Evolutionary conservation across 2,113 vertebrate species (phyloP).

Genomic region (Sturnira hondurensis): DNA sequence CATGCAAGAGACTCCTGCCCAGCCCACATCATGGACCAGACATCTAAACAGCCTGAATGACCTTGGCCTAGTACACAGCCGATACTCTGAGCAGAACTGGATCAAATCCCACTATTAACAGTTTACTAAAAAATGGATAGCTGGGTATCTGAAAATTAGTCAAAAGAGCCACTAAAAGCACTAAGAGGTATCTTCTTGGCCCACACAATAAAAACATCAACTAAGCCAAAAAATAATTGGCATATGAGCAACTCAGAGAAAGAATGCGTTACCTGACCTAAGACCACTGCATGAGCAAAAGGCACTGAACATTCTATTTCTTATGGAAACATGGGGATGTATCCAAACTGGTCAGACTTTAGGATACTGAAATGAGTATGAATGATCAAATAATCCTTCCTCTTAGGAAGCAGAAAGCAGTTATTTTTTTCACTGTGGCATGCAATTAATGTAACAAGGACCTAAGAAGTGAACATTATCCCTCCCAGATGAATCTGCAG

Average conservation of each 20-base stretch:
- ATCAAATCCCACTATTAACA: neutral
- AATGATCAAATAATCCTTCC: neutral
- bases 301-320: neutral
- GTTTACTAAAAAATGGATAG: neutral
- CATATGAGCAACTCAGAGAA: neutral
- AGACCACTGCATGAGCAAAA: neutral
- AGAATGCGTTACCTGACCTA: neutral
- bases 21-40: fast-evolving
- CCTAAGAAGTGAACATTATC: neutral
- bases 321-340: neutral
- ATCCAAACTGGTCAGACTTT: neutral
- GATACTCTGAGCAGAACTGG: neutral
- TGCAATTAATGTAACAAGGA: neutral
- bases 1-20: neutral
- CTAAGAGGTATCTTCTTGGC: neutral
- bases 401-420: neutral
- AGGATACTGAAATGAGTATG: neutral
- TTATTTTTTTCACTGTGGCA: neutral
- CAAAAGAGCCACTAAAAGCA: neutral
- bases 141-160: neutral
- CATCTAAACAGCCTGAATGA: neutral
- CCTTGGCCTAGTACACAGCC: neutral
- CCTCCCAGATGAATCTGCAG: neutral
- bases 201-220: constrained; percentile 12
- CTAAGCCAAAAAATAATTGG: neutral